These are phyloP conservation scores for Peromyscus polionotus DNA, from an alignment of 2,113 vertebrate species.

Conservation along the genomic window DNA sequence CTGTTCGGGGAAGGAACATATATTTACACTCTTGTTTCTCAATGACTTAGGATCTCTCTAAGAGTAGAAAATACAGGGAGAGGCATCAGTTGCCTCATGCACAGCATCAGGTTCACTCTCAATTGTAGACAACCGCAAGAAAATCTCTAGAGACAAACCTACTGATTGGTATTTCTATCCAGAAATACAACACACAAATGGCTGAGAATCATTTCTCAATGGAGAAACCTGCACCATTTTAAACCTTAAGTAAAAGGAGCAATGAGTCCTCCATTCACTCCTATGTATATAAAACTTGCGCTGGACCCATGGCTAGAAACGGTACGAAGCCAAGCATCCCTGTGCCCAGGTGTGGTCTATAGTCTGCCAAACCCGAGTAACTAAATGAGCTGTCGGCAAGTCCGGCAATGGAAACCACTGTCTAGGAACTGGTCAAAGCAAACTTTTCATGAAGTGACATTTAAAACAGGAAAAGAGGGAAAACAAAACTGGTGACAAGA, in stretches of 20 bases:
- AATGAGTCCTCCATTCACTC: neutral
- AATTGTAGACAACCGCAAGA: neutral
- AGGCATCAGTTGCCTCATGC: neutral
- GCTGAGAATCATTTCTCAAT: conserved; percentile 2
- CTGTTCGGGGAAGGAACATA: conserved; percentile 68
- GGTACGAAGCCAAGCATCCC: neutral
- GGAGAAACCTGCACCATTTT: neutral
- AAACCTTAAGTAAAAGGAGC: conserved; percentile 21
- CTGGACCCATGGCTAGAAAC: neutral
- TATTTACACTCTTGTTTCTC: conserved; percentile 10
- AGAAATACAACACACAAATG: neutral
- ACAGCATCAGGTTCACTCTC: neutral
- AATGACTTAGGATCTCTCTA: neutral
- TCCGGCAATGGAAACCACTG: neutral
- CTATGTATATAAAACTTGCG: neutral
- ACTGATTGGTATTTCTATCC: conserved; percentile 1
- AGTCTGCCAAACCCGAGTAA: neutral
- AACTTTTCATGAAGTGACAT: conserved; percentile 14
- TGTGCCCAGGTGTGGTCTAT: neutral
- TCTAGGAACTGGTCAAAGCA: neutral
- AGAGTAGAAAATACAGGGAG: neutral
- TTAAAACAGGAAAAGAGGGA: neutral
- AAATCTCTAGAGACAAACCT: conserved; percentile 35
- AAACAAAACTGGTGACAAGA: neutral
- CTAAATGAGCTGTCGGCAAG: neutral